These are phyloP conservation scores for Manis javanica DNA, from an alignment of 2,797 vertebrate genomes.

Conservation along the genomic window DNA sequence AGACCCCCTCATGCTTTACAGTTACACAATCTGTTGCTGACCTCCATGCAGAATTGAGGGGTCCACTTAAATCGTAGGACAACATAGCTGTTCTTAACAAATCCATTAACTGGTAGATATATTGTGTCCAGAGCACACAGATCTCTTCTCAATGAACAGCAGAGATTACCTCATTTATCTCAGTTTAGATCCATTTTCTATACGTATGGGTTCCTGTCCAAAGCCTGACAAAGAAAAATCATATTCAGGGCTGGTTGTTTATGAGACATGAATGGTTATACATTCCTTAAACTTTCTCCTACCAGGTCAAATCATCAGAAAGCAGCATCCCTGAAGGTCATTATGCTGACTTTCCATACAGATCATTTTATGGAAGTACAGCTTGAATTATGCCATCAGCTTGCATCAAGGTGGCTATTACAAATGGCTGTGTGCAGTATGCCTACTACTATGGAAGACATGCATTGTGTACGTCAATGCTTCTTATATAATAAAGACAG, in stretches of 20 bases:
- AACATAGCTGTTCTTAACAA: not conserved
- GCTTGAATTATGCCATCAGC: not conserved
- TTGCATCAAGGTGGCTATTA: not conserved
- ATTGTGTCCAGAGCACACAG: not conserved
- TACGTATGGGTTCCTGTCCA: not conserved
- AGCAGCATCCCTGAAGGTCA: not conserved
- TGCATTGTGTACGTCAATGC: rapidly evolving
- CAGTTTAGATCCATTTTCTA: not conserved
- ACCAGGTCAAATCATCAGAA: not conserved
- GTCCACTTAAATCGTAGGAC: not conserved
- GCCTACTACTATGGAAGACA: not conserved
- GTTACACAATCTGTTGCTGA: not conserved
- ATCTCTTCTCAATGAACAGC: not conserved
- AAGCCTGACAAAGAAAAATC: not conserved
- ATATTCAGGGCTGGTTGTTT: not conserved
- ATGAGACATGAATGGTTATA: not conserved
- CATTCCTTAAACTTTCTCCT: not conserved
- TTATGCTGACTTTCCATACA: not conserved
- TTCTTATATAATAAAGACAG: not conserved
- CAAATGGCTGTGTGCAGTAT: not conserved
- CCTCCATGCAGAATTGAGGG: rapidly evolving
- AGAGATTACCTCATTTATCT: not conserved
- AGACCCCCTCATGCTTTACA: not conserved
- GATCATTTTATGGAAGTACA: not conserved
- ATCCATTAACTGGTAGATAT: not conserved